A percentile compares a stretch with the other conserved stretches of the same genome.
phyloP scores from a whole-genome alignment of 2,888 invertebrate genomes.

The Meiosimyza platycephala region DNA sequence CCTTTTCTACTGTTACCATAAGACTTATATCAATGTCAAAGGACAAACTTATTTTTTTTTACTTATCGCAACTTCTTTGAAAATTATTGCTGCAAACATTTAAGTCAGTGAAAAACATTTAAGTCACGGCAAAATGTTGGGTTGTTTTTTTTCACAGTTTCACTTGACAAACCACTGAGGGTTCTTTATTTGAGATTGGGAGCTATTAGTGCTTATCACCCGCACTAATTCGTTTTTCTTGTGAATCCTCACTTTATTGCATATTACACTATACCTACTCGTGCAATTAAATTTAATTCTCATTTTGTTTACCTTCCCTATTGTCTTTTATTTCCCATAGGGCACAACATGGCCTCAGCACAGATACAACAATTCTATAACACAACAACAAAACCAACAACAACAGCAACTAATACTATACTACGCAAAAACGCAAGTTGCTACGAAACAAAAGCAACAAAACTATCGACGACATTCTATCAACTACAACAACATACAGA shows the following conservation, averaged over 20 bases:
- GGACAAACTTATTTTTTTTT: neutral
- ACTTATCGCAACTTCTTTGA: neutral
- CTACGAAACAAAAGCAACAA: conserved; percentile 33
- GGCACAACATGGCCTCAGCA: conserved; percentile 69
- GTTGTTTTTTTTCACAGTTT: neutral
- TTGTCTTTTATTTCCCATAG: conserved; percentile 48
- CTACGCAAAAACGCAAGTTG: conserved; percentile 16
- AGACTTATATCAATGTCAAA: too few species aligned
- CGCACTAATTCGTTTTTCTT: neutral
- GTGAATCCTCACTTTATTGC: neutral
- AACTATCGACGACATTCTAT: conserved; percentile 31
- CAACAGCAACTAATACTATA: conserved; percentile 51
- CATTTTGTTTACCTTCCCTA: neutral
- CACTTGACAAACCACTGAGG: too few species aligned
- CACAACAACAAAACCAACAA: conserved; percentile 57
- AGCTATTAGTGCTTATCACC: neutral
- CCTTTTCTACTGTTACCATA: too few species aligned
- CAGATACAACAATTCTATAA: conserved; percentile 66
- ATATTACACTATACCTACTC: neutral
- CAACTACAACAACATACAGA: conserved; percentile 50
- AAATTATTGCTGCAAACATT: neutral
- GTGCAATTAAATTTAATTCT: neutral
- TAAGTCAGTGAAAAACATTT: too few species aligned
- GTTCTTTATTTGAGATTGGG: too few species aligned
- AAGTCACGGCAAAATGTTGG: conserved; percentile 19